Evolutionary conservation across 23 tunicate species (phyloP).

Genomic region (Phallusia fumigata): DNA sequence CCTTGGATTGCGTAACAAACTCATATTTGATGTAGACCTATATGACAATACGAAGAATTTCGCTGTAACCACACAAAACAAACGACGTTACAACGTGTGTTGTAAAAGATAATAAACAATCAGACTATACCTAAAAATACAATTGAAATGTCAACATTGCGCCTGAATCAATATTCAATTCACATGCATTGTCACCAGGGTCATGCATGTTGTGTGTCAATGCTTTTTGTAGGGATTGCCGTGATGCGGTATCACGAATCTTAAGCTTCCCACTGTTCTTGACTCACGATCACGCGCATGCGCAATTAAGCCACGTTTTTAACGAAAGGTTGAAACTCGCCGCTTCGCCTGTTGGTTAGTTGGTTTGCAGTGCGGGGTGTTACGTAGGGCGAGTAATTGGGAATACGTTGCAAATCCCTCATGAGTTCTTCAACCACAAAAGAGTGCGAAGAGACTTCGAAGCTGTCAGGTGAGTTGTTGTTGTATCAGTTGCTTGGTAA

Average conservation of each 20-base stretch:
- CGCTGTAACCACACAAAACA: no score
- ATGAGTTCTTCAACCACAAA: constrained; percentile 2
- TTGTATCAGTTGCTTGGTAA: background rate
- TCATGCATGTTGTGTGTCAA: no score
- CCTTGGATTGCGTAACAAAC: no score
- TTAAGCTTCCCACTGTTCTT: background rate
- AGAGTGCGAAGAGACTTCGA: background rate
- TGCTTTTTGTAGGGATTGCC: no score
- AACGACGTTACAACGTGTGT: no score
- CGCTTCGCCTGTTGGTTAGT: constrained; percentile 3
- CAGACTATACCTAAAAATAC: no score
- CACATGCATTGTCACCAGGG: no score
- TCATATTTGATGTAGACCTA: no score
- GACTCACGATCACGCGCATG: constrained; percentile 24
- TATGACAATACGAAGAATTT: no score
- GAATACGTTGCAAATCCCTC: background rate
- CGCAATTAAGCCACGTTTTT: constrained; percentile 23
- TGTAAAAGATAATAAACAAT: no score
- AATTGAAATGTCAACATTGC: no score
- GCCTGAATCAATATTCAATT: no score
- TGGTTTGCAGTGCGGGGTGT: background rate
- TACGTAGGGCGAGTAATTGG: constrained; percentile 5
- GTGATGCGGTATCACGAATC: background rate
- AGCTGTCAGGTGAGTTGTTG: background rate
- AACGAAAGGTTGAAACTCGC: background rate